These are phyloP conservation scores for Lutjanus erythropterus DNA, from an alignment of 2,113 vertebrate genomes.

Conservation along the genomic window DNA sequence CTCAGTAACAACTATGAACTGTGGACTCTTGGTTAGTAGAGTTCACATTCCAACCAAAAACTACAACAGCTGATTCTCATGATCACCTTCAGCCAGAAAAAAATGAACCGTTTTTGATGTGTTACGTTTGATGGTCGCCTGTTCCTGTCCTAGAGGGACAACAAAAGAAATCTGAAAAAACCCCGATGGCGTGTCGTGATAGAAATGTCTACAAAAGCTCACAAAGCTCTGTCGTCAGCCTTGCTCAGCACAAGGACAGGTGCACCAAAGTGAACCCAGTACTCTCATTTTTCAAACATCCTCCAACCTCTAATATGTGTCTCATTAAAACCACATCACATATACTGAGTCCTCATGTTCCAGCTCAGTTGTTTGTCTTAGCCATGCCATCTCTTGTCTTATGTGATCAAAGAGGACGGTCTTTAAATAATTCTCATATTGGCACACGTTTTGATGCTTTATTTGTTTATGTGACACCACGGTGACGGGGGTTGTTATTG, in stretches of 20 bases:
- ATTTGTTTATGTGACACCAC: conserved; percentile 67
- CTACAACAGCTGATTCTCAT: background rate
- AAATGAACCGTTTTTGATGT: background rate
- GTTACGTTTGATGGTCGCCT: background rate
- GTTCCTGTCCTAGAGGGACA: background rate
- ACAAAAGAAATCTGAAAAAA: conserved; percentile 1
- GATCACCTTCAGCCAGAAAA: background rate
- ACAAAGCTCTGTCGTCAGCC: background rate
- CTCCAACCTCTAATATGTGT: conserved; percentile 27
- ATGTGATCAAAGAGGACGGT: conserved; percentile 49
- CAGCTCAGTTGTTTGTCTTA: conserved; percentile 35
- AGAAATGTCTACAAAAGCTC: background rate
- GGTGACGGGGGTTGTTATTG: conserved; percentile 46
- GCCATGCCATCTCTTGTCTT: conserved; percentile 15
- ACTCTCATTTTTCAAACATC: conserved; percentile 20
- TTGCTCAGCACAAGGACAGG: background rate
- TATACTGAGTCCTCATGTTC: conserved; percentile 34
- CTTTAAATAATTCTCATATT: conserved; percentile 26
- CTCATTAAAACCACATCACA: conserved; percentile 52
- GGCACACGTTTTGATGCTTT: conserved; percentile 42
- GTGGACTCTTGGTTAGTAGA: too few relatives aligned
- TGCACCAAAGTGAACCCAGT: conserved; percentile 5
- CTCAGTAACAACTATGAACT: background rate
- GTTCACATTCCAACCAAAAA: background rate
- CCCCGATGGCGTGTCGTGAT: background rate